Conservation (phyloP, 2,113 vertebrate genomes). For the Corythoichthys intestinalis region DNA sequence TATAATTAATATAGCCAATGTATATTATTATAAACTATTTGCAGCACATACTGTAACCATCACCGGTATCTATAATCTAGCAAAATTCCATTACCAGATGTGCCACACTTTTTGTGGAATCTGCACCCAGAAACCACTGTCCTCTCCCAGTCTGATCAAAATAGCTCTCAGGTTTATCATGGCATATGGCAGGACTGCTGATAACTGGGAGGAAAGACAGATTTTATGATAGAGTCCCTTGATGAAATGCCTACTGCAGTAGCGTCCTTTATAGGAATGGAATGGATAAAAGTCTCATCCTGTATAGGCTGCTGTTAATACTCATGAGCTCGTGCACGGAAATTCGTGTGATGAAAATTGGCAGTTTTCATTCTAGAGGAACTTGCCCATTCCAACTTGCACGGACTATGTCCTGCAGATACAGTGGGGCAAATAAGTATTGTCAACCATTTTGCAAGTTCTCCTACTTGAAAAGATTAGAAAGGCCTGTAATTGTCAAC, state of each 20-base stretch:
- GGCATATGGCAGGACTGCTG: conserved; percentile 41
- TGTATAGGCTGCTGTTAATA: conserved; percentile 4
- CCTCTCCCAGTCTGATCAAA: conserved; percentile 43
- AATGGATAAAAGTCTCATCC: conserved; percentile 33
- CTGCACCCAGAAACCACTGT: conserved; percentile 40
- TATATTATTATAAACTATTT: neutral
- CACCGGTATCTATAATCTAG: conserved; percentile 27
- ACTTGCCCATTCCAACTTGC: conserved; percentile 24
- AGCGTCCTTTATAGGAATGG: conserved; percentile 39
- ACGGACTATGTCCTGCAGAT: conserved; percentile 20
- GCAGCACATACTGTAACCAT: neutral
- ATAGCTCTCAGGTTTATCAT: conserved; percentile 44
- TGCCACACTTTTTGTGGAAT: conserved; percentile 42
- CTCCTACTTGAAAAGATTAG: too few species aligned
- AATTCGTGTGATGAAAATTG: conserved; percentile 39
- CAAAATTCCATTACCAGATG: conserved; percentile 28
- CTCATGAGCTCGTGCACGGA: conserved; percentile 46
- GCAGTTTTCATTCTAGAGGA: conserved; percentile 29
- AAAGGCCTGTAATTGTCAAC: too few species aligned
- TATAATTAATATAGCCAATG: neutral
- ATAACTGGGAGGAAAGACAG: conserved; percentile 27
- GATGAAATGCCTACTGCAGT: conserved; percentile 41
- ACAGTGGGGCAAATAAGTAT: too few species aligned
- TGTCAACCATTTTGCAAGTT: too few species aligned
- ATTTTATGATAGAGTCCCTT: conserved; percentile 41